Conservation (phyloP, 2,797 vertebrate genomes). For the Antrozous pallidus region DNA sequence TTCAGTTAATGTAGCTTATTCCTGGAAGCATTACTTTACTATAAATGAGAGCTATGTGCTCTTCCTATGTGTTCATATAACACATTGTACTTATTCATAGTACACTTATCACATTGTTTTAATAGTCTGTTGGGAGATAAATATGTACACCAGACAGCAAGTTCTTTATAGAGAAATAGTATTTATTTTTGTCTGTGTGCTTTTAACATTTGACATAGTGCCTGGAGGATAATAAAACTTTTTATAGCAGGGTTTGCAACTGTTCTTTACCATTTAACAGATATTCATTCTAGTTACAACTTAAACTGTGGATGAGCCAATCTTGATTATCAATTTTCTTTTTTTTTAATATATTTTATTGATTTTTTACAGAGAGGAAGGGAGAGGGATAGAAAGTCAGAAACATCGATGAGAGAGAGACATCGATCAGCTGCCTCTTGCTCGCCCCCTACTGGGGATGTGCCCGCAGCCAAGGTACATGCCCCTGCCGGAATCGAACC, state of each 20-base stretch:
- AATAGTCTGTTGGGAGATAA: not conserved
- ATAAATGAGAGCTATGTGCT: not conserved
- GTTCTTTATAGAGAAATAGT: not conserved
- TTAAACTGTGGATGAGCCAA: not conserved
- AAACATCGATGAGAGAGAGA: too few relatives aligned
- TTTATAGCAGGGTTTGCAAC: not conserved
- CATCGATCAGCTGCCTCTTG: too few relatives aligned
- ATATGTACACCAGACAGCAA: not conserved
- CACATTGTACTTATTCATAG: not conserved
- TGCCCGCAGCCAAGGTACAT: too few relatives aligned
- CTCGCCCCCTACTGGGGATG: too few relatives aligned
- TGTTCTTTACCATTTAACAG: not conserved
- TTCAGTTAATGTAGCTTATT: not conserved
- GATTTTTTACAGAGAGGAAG: too few relatives aligned
- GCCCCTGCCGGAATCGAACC: too few relatives aligned
- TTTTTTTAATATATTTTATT: too few relatives aligned
- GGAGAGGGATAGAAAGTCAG: too few relatives aligned
- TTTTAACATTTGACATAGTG: not conserved
- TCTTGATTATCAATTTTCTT: not conserved
- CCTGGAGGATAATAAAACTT: not conserved
- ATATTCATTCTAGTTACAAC: not conserved
- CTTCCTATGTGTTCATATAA: not conserved
- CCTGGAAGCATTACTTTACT: not conserved
- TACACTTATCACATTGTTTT: not conserved
- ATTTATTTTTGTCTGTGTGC: not conserved